Base-by-base conservation (phyloP, 2,888 invertebrate species). In the Tridacna crocea region DNA sequence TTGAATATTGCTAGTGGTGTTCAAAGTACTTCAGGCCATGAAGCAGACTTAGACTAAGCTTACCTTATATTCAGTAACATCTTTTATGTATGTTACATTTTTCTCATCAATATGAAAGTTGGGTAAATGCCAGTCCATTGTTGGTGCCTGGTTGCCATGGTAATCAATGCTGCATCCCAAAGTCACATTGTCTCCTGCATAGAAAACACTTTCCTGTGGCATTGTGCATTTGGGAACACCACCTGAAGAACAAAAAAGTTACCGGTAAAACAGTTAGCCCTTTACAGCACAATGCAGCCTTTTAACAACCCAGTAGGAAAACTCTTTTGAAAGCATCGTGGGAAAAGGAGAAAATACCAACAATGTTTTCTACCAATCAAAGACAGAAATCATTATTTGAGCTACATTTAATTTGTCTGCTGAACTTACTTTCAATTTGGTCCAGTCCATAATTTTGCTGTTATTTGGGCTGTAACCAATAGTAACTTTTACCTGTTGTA, bases 131-230 rank as follows among this genome's bases (percentile, higher is more conserved):
- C 91, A 92, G 61, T 87, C 82, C 61, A 92, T 72, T 11, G 55
- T 58, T 15, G 92, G 91, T 27, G 86, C 82, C n/a, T 82, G 79
- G 83, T 87, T 88, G 13, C 92, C 92, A 82, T 85, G 83, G 85
- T 84, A 92, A 47, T 79, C 74, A 47, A 91, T 87, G 70, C 76
- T 78, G 77, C 92, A 92, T 77, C 88, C 89, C 76, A 92, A 89
- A 27, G 87, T 88, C 68, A 90, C 88, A 80, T 88, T 87, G 68
- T 91, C 80, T 12, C 80, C 74, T 77, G 80, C 88, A 72, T 83
- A 84, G 47, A 83, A 86, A 17, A 82, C 82, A 17, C 88, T 83
- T 36, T 73, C 78, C 19, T 66, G 36, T 36, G 77, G 75, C 19
- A 75, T 82, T 12, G 79, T 70, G 70, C 86, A 86, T 66, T 74